Conservation (phyloP, 2,888 invertebrate species). For the Cryptops parisi region DNA sequence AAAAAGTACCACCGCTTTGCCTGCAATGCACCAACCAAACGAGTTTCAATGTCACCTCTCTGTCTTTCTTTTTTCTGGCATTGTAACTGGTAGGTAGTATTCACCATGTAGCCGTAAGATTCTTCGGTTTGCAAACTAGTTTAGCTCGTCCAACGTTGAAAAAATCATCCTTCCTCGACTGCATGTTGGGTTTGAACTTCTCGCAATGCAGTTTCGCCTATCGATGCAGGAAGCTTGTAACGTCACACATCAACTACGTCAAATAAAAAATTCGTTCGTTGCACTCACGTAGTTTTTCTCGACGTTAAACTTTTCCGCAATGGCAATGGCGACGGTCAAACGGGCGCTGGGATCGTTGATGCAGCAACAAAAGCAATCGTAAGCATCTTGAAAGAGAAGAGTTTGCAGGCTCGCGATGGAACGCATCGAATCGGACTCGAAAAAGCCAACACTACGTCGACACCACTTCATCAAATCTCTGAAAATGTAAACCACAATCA, state of each 20-base stretch:
- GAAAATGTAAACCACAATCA: too few species aligned
- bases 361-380: constrained; percentile 80
- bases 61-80: not conserved
- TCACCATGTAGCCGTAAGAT: too few species aligned
- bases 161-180: constrained; percentile 38
- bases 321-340: constrained; percentile 50
- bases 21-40: too few species aligned
- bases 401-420: too few species aligned
- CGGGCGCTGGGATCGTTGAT: constrained; percentile 42
- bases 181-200: constrained; percentile 61
- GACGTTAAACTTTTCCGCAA: constrained; percentile 68
- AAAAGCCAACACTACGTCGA: constrained; percentile 54
- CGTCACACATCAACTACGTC: not conserved
- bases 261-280: constrained; percentile 4
- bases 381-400: constrained; percentile 65
- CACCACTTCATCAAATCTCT: constrained; percentile 91
- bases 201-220: constrained; percentile 60
- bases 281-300: constrained; percentile 46
- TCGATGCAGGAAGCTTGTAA: too few species aligned
- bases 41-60: too few species aligned
- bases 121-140: too few species aligned
- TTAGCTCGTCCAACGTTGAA: constrained; percentile 55
- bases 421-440: constrained; percentile 46
- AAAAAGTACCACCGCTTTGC: constrained; percentile 48
- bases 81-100: too few species aligned